These are phyloP conservation scores for Puma concolor DNA, from an alignment of 2,113 vertebrate species.

Conservation along the genomic window DNA sequence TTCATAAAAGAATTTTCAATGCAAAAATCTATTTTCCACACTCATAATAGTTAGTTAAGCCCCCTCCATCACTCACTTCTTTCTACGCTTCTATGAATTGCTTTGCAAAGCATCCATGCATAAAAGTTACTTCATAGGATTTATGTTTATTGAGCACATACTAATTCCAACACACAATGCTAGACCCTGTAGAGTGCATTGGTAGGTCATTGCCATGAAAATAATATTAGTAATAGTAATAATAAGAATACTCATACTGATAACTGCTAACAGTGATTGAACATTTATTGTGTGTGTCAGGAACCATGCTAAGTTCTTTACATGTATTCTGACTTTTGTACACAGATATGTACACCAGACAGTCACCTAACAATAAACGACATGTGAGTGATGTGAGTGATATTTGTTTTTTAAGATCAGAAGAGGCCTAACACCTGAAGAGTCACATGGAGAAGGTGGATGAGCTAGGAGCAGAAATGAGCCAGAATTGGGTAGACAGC, in stretches of 20 bases:
- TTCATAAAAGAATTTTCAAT: conserved; percentile 62
- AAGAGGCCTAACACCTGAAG: not conserved
- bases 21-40: conserved; percentile 61
- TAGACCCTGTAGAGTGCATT: not conserved
- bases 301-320: not conserved
- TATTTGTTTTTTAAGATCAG: not conserved
- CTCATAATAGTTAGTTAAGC: conserved; percentile 56
- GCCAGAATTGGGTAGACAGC: not conserved
- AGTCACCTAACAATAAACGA: not conserved
- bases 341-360: not conserved
- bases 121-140: not conserved
- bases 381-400: not conserved
- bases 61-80: not conserved
- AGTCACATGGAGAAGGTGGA: not conserved
- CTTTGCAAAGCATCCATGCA: not conserved
- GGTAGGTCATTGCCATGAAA: not conserved
- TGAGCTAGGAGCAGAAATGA: not conserved
- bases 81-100: not conserved
- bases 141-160: conserved; percentile 13
- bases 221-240: not conserved
- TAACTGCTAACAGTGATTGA: not conserved
- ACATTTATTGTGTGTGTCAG: not conserved
- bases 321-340: not conserved
- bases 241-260: not conserved
- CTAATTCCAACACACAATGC: not conserved